Evolutionary conservation across 1,140 invertebrate genomes (phyloP), one percentile per base, ranked within the genome.

Genomic region (Hesperophylax magnus): DNA sequence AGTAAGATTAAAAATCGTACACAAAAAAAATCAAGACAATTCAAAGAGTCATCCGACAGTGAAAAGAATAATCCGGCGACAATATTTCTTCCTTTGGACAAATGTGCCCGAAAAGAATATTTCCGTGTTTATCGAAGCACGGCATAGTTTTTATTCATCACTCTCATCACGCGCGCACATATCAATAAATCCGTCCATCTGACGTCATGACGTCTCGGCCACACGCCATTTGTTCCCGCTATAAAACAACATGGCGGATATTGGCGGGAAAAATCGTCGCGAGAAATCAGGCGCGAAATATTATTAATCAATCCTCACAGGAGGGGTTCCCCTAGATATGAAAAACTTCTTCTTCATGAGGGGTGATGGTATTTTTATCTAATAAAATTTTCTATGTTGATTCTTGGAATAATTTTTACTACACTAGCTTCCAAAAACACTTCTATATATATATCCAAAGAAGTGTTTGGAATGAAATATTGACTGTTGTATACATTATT

Each of bases 141-240:
- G 27, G 18, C 69, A 14, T 56, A 72, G 69, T 72, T 72, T n/a
- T 72, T 24, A 56, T 72, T 27, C 52, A 56, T 72, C 69, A 20
- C 54, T 52, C 27, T 7, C 47, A 53, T 72, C 27, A 47, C 53
- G 18, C 72, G 31, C 72, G 18, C 54, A 76, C 56, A 76, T 76
- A 76, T 76, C 72, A 76, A 76, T 76, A 76, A 76, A 76, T 76
- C 72, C 72, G 72, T 60, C 72, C 72, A 39, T 76, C 60, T 76
- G 72, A 31, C 34, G 52, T 27, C 39, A 63, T 22, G 20, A 24
- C 61, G 39, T 47, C 39, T 47, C 39, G 39, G 39, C 31, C 63
- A 67, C 72, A 31, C 54, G 56, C 56, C 72, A 76, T 76, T 76
- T 76, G 72, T 58, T 76, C 56, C 72, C 11, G 22, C 20, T 24